Evolutionary conservation across 2,888 invertebrate species (phyloP).

Genomic region (Brachylomia viminalis): DNA sequence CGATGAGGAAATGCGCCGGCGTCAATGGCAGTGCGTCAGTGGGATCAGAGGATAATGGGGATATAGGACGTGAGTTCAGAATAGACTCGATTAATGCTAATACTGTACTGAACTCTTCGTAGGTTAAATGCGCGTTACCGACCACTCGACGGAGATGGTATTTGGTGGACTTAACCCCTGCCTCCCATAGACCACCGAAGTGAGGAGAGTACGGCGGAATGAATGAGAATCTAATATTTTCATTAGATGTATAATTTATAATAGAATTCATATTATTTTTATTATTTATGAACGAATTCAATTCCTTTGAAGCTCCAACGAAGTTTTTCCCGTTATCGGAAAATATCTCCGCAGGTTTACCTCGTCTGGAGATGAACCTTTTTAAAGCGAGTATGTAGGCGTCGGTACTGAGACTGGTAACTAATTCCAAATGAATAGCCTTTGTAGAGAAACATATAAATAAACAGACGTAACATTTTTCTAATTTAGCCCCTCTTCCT

Average conservation of each 20-base stretch:
- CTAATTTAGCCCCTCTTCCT: not conserved
- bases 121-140: too few species aligned
- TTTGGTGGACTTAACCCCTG: too few species aligned
- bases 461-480: not conserved
- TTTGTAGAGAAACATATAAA: not conserved
- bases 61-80: too few species aligned
- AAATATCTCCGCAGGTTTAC: slow-evolving; percentile 6
- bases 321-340: not conserved
- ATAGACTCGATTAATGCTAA: too few species aligned
- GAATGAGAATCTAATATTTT: slow-evolving; percentile 12
- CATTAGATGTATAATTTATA: not conserved
- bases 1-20: too few species aligned
- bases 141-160: too few species aligned
- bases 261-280: not conserved
- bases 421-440: not conserved
- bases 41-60: too few species aligned
- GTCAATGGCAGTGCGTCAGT: too few species aligned
- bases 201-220: too few species aligned
- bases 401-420: not conserved
- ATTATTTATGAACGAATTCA: not conserved
- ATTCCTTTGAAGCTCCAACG: not conserved
- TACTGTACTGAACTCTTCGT: too few species aligned
- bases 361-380: slow-evolving; percentile 3
- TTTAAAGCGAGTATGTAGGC: slow-evolving; percentile 1
- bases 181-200: too few species aligned